Evolutionary conservation across 2,797 vertebrate genomes (phyloP), one percentile per base, ranked within the genome.

Genomic region (Manis pentadactyla): DNA sequence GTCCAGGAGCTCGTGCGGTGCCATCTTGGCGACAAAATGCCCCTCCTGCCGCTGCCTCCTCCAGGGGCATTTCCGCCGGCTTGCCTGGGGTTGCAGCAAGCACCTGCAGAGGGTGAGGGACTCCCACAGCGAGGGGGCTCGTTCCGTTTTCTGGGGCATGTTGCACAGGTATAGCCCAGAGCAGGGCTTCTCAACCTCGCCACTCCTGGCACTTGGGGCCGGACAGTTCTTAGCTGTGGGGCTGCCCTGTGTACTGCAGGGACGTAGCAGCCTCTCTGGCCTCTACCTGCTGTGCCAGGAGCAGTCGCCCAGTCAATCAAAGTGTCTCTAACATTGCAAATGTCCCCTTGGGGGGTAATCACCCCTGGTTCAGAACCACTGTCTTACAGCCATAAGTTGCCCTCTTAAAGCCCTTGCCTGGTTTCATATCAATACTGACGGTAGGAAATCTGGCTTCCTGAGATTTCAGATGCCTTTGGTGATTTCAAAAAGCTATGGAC

Each of bases 61-160:
- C 8, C 1, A 31, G 53, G 0, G 3, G 10, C 17, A 37, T 69
- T 27, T 37, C 13, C 0, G 0, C 31, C 75, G 17, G 53, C 11
- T 34, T 46, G 14, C 51, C 19, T 27, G 51, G 81, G 51, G 6
- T 46, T 49, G 53, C 31, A 10, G 29, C 71, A 11, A 55, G n/a
- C n/a, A 21, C 39, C 21, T 14, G 34, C 4, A 0, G 61, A 46
- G 71, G 25, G 59, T 1, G 0, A 55, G 57, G 68, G 37, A 34
- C 7, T 1, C 69, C 14, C 27, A n/a, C 17, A 23, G 75, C 23
- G 25, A 14, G 2, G 46, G 42, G 53, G 11, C 5, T 17, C 4
- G 1, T 55, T 71, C 42, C 17, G 4, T 39, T 37, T 81, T 6
- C 59, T 0, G 0, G 78, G 21, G 23, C 2, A 0, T 12, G 4